phyloP scores from a whole-genome alignment of 2,888 invertebrate species.

The Pyrrhia umbra region DNA sequence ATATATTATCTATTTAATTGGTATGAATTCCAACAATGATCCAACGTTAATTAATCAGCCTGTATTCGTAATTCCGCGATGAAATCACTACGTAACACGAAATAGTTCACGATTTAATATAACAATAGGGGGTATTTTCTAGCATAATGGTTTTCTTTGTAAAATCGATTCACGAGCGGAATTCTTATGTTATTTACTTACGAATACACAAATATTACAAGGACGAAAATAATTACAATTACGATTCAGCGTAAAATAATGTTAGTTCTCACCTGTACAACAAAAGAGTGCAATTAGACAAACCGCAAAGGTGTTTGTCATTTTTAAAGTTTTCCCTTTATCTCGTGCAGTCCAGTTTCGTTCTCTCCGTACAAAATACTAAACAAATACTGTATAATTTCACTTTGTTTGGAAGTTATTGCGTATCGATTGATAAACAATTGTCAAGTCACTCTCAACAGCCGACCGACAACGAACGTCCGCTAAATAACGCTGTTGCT shows the following conservation, averaged over 20 bases:
- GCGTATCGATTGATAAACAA: constrained; percentile 81
- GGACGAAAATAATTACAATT: constrained; percentile 64
- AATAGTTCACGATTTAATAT: constrained; percentile 20
- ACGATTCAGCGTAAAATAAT: constrained; percentile 45
- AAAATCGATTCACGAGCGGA: neutral
- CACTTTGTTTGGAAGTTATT: constrained; percentile 82
- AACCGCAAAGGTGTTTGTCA: constrained; percentile 85
- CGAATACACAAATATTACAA: constrained; percentile 60
- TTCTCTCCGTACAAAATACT: constrained; percentile 70
- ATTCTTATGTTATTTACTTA: constrained; percentile 1
- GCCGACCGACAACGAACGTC: constrained; percentile 32
- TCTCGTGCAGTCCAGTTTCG: constrained; percentile 69
- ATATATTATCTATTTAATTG: constrained; percentile 4
- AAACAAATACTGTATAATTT: constrained; percentile 79
- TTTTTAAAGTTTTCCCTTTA: constrained; percentile 70
- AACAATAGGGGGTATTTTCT: constrained; percentile 55
- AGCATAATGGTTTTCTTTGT: neutral
- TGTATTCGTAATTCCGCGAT: constrained; percentile 45
- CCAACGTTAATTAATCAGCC: constrained; percentile 26
- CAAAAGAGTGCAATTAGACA: constrained; percentile 83
- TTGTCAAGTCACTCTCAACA: constrained; percentile 74
- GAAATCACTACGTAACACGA: constrained; percentile 28
- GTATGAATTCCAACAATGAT: constrained; percentile 18
- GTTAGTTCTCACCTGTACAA: constrained; percentile 78
- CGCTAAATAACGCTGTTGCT: constrained; percentile 8